A percentile compares a stretch with the other conserved stretches of the same genome.
phyloP scores from a whole-genome alignment of 2,797 vertebrate species.

The Pseudochaenichthys georgianus region DNA sequence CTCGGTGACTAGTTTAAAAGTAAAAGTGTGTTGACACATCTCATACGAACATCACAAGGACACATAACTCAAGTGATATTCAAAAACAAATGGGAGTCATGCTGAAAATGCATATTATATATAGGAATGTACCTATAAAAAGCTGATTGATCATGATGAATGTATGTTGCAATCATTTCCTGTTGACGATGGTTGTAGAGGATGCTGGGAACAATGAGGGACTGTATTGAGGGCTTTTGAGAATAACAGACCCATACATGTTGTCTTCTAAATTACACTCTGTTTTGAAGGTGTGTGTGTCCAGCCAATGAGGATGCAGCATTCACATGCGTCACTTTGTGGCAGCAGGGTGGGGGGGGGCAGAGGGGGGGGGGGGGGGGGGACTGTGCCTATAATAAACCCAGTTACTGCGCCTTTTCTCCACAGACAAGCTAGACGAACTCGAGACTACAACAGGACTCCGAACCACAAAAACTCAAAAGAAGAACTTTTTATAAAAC shows the following conservation, averaged over 20 bases:
- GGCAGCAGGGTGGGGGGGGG: conserved; percentile 17
- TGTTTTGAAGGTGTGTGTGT: conserved; percentile 58
- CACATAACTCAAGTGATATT: conserved; percentile 1
- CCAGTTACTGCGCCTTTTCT: neutral
- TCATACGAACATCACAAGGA: neutral
- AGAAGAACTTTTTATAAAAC: neutral
- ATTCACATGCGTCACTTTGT: conserved; percentile 46
- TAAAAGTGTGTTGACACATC: neutral
- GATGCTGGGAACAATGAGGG: neutral
- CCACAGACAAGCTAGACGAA: conserved; percentile 10
- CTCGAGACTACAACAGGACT: neutral
- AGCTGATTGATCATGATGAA: neutral
- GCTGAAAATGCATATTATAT: neutral
- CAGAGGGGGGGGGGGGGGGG: accelerated
- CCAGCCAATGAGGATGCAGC: conserved; percentile 54
- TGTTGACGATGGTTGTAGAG: neutral
- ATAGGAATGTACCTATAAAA: neutral
- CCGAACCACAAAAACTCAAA: neutral
- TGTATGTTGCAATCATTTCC: neutral
- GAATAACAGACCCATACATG: neutral
- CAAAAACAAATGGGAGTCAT: conserved; percentile 26
- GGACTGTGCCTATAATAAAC: conserved; percentile 48
- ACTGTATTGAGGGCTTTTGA: accelerated
- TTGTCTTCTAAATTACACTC: neutral
- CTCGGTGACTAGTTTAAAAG: neutral